Percentiles rank a stretch among this genome's conserved stretches.
These are phyloP conservation scores for Coregonus ussuriensis DNA, from an alignment of 2,797 vertebrate species.

Conservation along the genomic window DNA sequence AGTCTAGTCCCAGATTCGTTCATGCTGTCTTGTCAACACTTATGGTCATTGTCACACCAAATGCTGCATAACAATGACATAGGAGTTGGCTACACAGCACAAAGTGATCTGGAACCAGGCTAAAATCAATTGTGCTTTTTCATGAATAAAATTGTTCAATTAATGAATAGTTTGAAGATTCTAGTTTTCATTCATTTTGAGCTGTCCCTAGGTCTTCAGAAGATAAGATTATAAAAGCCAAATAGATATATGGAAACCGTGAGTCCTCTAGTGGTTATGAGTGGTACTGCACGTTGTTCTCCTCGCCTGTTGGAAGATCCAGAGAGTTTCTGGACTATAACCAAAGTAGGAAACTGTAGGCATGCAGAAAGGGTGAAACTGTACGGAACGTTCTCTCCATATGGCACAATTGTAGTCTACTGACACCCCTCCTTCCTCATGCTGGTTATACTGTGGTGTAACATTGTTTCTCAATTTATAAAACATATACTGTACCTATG, in stretches of 20 bases:
- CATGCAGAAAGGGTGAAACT: not conserved
- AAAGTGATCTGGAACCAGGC: not conserved
- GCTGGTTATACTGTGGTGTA: not conserved
- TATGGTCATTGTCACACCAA: not conserved
- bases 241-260: not conserved
- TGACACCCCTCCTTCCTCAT: too few relatives aligned
- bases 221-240: not conserved
- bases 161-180: not conserved
- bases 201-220: not conserved
- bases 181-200: not conserved
- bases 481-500: not conserved
- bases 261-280: constrained; percentile 33
- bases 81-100: not conserved
- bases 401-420: not conserved
- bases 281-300: constrained; percentile 50
- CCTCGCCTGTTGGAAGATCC: not conserved
- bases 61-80: not conserved
- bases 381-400: constrained; percentile 26
- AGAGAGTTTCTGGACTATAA: not conserved
- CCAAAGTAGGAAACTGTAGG: not conserved
- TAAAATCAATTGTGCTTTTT: not conserved
- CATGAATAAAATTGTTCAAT: not conserved
- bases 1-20: not conserved
- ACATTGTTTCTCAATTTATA: not conserved
- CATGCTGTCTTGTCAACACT: not conserved